Base-by-base conservation (phyloP, 2,797 vertebrate species). In the Acipenser transmontanus region DNA sequence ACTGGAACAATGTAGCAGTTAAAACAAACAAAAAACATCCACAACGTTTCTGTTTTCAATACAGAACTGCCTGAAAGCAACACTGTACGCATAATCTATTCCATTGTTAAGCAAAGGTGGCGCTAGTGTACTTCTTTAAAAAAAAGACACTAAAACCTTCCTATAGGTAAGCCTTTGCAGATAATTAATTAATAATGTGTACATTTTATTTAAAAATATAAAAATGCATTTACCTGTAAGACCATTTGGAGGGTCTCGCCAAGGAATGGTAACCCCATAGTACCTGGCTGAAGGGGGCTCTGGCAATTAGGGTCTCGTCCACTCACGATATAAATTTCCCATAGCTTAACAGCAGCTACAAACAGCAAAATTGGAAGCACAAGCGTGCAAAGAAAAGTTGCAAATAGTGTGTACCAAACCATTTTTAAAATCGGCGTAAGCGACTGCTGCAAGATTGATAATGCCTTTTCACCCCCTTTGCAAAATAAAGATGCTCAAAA, bases 161-260 rank as follows among this genome's bases (percentile, higher is more conserved):
- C 17, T 17, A 17, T 17, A 17, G 17, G 17, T 17, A 17, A 17
- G 17, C 17, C 17, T 17, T 17, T 17, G 17, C 17, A 17, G 17
- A 17, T 17, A 17, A 17, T 17, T 17, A 17, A 17, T 17, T 17
- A 17, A 1, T 17, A 17, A 17, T 17, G 1, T 17, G 17, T 17
- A 17, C 17, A 17, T 17, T 17, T 17, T 17, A 17, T 17, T 17
- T 17, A 17, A 17, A 17, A 17, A 17, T 17, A 17, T 17, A 17
- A 17, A 17, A 1, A 17, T 17, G 17, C 17, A 1, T 76, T 89
- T 92, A 98, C 96, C 94, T 98, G 94, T 20, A 98, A 82, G 76
- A 98, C 90, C 82, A 98, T 89, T 82, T 99, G 97, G 74, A 98
- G 83, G 17, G 97, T 99, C 81, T 99, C 97, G 71, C 97, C 97